Evolutionary conservation across 2,888 invertebrate species (phyloP).

Genomic region (Drosophila kuntzei): DNA sequence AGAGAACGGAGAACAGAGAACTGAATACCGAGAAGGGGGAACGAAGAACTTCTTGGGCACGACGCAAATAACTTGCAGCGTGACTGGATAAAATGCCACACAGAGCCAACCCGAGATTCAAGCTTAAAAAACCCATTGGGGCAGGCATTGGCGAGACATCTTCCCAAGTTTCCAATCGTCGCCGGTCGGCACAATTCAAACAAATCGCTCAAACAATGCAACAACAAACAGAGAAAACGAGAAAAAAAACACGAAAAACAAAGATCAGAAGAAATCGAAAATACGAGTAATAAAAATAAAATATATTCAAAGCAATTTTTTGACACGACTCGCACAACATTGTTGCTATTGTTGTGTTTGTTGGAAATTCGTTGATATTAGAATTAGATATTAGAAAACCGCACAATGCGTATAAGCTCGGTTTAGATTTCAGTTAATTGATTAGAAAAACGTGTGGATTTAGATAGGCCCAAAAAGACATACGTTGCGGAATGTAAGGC

Average conservation of each 20-base stretch:
- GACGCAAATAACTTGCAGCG: constrained; percentile 80
- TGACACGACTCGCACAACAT: constrained; percentile 74
- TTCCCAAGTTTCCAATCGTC: constrained; percentile 62
- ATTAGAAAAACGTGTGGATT: constrained; percentile 67
- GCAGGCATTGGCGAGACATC: constrained; percentile 64
- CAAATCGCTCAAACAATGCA: constrained; percentile 79
- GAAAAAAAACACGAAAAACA: constrained; percentile 38
- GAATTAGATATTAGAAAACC: constrained; percentile 60
- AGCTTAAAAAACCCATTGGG: constrained; percentile 11
- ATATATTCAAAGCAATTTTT: constrained; percentile 60
- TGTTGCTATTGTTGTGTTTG: constrained; percentile 39
- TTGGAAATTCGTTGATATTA: constrained; percentile 17
- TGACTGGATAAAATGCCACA: constrained; percentile 78
- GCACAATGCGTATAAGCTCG: constrained; percentile 46
- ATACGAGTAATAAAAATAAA: constrained; percentile 29
- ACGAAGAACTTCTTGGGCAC: constrained; percentile 48
- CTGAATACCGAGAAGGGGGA: constrained; percentile 43
- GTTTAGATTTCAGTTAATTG: constrained; percentile 74
- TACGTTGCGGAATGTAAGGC: constrained; percentile 6
- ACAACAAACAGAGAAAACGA: constrained; percentile 23
- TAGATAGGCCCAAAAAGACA: constrained; percentile 34
- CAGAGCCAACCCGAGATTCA: constrained; percentile 16
- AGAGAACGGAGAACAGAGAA: constrained; percentile 65
- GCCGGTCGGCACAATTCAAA: constrained; percentile 76
- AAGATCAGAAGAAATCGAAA: constrained; percentile 31